Evolutionary conservation across 2,888 invertebrate genomes (phyloP), one percentile per base, ranked within the genome.

Genomic region (Nowickia ferox): DNA sequence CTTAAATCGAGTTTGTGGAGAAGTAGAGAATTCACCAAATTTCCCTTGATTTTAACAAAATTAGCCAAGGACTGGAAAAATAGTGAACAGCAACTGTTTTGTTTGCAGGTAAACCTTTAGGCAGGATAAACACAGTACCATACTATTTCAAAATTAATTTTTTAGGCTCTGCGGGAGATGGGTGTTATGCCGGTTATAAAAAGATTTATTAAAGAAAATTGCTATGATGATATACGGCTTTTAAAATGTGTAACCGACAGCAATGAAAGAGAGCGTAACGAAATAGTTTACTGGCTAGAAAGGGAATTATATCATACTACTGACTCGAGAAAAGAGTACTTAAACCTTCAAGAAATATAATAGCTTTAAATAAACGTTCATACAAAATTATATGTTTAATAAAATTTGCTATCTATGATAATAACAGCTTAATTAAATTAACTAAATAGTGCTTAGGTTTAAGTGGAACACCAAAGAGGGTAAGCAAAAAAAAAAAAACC

Each of bases 121-220:
- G 15, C 8, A 30, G 13, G 30, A 22, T 30, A 5, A 22, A 30
- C 0, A 30, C 15, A 8, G 13, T 15, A 19, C 6, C 5, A 9
- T 69, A 30, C 30, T 17, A 11, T 38, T 82, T n/a, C 9, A n/a
- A 55, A 17, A 10, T 53, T 13, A 30, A 15, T 19, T 68, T 66
- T 42, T n/a, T 30, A 90, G 90, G 83, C 86, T 0, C 84, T 93
- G 13, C 90, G 92, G 0, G 89, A 91, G 46, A 87, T 93, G 82
- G 90, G 89, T 11, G 89, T 88, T 4, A 91, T 93, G 91, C 92
- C 92, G 0, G 90, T 90, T 69, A 88, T 89, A 19, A 92, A 92
- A 84, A 88, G 91, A 38, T 92, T 89, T 63, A 90, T 92, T 1
- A 88, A 89, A 9, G 88, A 74, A 48, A 89, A 89, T 53, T 92